These are phyloP conservation scores for Chitala chitala DNA, from an alignment of 2,113 vertebrate genomes.

Conservation along the genomic window DNA sequence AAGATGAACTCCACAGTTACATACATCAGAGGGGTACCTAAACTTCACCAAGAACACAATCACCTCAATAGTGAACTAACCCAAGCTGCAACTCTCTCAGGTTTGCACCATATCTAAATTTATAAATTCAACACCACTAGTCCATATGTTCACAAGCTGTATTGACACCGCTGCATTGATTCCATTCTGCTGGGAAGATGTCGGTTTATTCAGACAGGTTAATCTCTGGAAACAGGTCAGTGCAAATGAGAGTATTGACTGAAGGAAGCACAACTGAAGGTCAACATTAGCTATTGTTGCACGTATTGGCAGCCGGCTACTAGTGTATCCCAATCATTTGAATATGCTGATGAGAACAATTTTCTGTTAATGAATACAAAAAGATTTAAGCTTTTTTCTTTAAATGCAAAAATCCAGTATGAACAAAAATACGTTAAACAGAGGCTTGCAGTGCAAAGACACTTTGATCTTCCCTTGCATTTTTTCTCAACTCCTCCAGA, in stretches of 20 bases:
- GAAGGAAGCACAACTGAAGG: conserved; percentile 58
- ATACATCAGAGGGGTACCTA: too few relatives aligned
- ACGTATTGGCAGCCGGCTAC: conserved; percentile 22
- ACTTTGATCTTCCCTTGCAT: not conserved
- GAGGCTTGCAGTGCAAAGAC: not conserved
- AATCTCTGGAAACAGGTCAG: conserved; percentile 50
- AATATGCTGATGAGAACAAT: not conserved
- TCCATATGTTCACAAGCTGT: not conserved
- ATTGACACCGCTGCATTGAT: not conserved
- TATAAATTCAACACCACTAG: not conserved
- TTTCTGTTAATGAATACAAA: not conserved
- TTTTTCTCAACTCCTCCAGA: not conserved
- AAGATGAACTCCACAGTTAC: too few relatives aligned
- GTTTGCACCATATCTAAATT: not conserved
- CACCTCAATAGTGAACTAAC: too few relatives aligned
- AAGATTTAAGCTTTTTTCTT: not conserved
- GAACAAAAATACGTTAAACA: too few relatives aligned
- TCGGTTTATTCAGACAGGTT: not conserved
- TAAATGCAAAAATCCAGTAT: not conserved
- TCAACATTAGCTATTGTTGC: conserved; percentile 52
- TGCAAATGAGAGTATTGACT: conserved; percentile 60
- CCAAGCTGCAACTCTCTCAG: too few relatives aligned
- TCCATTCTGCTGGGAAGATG: not conserved
- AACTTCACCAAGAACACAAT: too few relatives aligned
- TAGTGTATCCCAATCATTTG: not conserved